Base-by-base conservation (phyloP, 2,888 invertebrate species). In the Xestia xanthographa region DNA sequence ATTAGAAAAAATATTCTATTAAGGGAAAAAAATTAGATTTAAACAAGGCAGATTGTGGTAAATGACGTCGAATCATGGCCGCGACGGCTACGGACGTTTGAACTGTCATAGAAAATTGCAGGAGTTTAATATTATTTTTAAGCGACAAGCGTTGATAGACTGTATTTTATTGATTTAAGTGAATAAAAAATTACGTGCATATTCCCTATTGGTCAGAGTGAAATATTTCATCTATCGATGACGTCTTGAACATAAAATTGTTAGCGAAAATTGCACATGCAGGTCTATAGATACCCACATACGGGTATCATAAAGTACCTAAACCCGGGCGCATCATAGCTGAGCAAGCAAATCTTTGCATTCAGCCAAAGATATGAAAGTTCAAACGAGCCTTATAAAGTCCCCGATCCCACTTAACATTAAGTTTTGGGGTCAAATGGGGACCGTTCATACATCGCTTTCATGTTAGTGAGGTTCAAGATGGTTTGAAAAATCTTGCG, bases 311-410 rank as follows among this genome's bases (percentile, higher is more conserved):
- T 53, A 75, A 73, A 34, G 73, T 56, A 43, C 38, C 67, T 34
- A 66, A 79, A 75, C 72, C 63, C 72, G 62, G 76, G 83, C 80
- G 86, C 86, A 85, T 84, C 76, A 38, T 60, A 88, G 92, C 92
- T 91, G 91, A 89, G 91, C 91, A 93, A 92, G 93, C 93, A 93
- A 93, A 93, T 93, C 92, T 94, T 91, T 90, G 91, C 91, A 92
- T 93, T 93, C 92, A 91, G 87, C 84, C 84, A 86, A 29, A 92
- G 92, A 94, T 94, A 94, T 94, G 93, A 93, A 93, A 88, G 84
- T 90, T 88, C 81, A 79, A 91, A 90, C 90, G 86, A 86, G 87
- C 90, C 91, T 92, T 92, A 92, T 92, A 91, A 92, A 90, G 88
- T 85, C 83, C 87, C 83, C 87, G 84, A 86, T 86, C 84, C 87